These are phyloP conservation scores for Poecilobothrus nobilitatus DNA, from an alignment of 2,888 invertebrate genomes.

Conservation along the genomic window DNA sequence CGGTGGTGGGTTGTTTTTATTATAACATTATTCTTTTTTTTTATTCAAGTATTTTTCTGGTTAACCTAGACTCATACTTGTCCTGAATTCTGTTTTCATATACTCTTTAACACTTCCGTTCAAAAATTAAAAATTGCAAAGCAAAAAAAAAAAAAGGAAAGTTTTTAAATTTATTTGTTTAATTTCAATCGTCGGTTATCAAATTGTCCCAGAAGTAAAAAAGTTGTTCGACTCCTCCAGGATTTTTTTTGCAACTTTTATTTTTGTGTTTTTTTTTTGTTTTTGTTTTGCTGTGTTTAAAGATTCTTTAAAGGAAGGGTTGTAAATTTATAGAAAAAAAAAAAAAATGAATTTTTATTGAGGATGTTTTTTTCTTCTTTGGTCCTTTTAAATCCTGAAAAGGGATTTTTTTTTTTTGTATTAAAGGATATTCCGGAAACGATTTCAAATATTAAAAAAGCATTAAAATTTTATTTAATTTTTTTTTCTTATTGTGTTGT, in stretches of 20 bases:
- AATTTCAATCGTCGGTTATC: neutral
- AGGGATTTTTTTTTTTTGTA: neutral
- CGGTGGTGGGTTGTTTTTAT: too few relatives aligned
- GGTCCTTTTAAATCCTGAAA: neutral
- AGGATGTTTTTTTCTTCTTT: neutral
- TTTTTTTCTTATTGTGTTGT: neutral
- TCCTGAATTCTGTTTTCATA: too few relatives aligned
- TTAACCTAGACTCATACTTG: too few relatives aligned
- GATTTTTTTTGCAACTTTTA: too few relatives aligned
- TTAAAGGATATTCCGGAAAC: constrained; percentile 4
- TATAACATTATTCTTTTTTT: too few relatives aligned
- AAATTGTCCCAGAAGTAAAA: neutral
- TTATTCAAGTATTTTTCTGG: too few relatives aligned
- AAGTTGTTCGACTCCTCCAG: too few relatives aligned
- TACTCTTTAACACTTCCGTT: too few relatives aligned
- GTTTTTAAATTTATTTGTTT: neutral
- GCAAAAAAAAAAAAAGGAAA: too few relatives aligned
- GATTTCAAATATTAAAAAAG: neutral
- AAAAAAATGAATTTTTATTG: neutral
- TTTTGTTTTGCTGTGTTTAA: neutral
- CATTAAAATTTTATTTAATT: neutral
- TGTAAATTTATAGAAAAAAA: neutral
- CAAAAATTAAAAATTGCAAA: too few relatives aligned
- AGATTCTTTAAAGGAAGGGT: neutral
- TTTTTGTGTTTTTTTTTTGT: too few relatives aligned